Evolutionary conservation across 2,888 invertebrate genomes (phyloP).

Genomic region (Microdon myrmicae): DNA sequence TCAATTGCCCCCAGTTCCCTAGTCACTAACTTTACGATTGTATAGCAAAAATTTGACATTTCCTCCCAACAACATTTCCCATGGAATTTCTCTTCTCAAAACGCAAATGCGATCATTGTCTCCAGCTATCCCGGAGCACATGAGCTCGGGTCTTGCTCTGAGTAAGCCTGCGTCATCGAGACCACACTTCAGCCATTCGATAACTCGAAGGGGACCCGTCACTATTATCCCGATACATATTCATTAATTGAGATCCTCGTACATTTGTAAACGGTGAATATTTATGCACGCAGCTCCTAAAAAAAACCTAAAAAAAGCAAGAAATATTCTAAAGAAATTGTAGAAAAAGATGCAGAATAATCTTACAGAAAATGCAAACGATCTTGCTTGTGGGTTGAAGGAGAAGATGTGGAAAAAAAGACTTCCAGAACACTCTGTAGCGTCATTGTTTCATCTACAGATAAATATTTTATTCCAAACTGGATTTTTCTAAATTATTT

Average conservation of each 20-base stretch:
- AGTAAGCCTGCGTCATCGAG: slow-evolving; percentile 5
- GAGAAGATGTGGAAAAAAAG: slow-evolving; percentile 13
- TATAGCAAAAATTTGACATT: slow-evolving; percentile 48
- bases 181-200: slow-evolving; percentile 37
- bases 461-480: slow-evolving; percentile 46
- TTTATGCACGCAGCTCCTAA: slow-evolving; percentile 50
- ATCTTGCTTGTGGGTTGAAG: not conserved
- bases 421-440: slow-evolving; percentile 24
- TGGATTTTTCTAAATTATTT: slow-evolving; percentile 53
- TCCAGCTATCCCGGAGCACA: slow-evolving; percentile 9
- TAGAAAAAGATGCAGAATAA: slow-evolving; percentile 6
- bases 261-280: slow-evolving; percentile 49
- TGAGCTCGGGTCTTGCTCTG: no score
- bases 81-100: slow-evolving; percentile 39
- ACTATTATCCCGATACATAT: slow-evolving; percentile 51
- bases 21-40: slow-evolving; percentile 39
- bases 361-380: slow-evolving; percentile 17
- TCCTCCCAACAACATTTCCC: slow-evolving; percentile 49
- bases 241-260: slow-evolving; percentile 49
- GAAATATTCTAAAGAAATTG: slow-evolving; percentile 1
- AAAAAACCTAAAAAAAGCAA: slow-evolving; percentile 11
- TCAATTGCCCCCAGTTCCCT: slow-evolving; percentile 16
- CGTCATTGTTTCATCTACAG: slow-evolving; percentile 44
- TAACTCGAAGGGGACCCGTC: slow-evolving; percentile 44
- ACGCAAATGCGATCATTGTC: slow-evolving; percentile 37